Evolutionary conservation across 2,113 vertebrate species (phyloP).

Genomic region (Chloropsis hardwickii): DNA sequence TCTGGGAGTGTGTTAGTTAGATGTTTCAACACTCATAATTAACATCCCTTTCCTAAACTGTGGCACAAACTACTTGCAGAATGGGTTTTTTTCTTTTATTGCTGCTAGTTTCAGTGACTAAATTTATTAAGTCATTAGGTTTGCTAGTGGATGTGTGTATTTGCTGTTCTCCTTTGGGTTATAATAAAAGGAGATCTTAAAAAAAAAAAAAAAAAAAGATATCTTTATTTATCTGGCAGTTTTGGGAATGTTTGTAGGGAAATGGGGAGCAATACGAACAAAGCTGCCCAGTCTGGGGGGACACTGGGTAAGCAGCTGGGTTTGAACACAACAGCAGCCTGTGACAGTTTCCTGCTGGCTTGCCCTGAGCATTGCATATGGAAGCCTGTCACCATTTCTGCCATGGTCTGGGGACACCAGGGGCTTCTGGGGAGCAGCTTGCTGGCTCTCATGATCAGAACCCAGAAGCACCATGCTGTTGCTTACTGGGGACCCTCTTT

Average conservation of each 20-base stretch:
- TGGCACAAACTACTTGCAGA: conserved; percentile 25
- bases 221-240: not conserved
- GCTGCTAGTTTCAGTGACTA: conserved; percentile 28
- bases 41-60: conserved; percentile 33
- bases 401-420: not conserved
- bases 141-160: not conserved
- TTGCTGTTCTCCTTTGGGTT: conserved; percentile 14
- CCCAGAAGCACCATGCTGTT: not conserved
- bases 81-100: conserved; percentile 37
- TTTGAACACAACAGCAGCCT: not conserved
- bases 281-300: not conserved
- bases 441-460: accelerated
- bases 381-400: not conserved
- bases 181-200: not conserved
- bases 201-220: not conserved
- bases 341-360: not conserved
- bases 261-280: not conserved
- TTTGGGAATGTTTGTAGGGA: not conserved
- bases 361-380: not conserved
- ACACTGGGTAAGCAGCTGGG: not conserved
- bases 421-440: not conserved
- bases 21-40: conserved; percentile 37
- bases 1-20: conserved; percentile 17
- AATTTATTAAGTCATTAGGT: conserved; percentile 54
- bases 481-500: not conserved